Conservation (phyloP, 2,113 vertebrate species). For the Otis tarda region DNA sequence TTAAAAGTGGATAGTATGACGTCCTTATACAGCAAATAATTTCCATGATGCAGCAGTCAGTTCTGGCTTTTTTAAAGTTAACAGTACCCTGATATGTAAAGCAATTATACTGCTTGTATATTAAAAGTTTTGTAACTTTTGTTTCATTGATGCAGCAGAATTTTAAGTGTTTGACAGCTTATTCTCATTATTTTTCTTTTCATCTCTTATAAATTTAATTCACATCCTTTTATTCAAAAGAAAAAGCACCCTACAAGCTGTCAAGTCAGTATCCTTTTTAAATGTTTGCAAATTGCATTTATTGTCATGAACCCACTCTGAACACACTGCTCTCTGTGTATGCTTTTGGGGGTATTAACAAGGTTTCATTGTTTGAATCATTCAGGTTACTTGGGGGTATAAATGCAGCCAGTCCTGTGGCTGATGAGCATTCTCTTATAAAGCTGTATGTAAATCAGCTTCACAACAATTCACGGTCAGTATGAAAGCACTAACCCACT, state of each 20-base stretch:
- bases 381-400: constrained; percentile 77
- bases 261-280: constrained; percentile 19
- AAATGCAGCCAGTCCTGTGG: constrained; percentile 72
- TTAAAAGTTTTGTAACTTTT: not conserved
- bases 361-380: constrained; percentile 73
- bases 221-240: not conserved
- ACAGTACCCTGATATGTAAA: not conserved
- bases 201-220: not conserved
- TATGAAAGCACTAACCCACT: constrained; percentile 71
- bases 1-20: constrained; percentile 30
- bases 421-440: constrained; percentile 80
- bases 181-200: not conserved
- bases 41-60: not conserved
- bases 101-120: not conserved
- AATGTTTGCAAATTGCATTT: constrained; percentile 9
- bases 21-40: constrained; percentile 20
- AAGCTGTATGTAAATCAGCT: constrained; percentile 81
- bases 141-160: not conserved
- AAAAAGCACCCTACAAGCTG: not conserved
- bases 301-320: constrained; percentile 11
- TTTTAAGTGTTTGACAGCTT: not conserved
- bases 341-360: constrained; percentile 59
- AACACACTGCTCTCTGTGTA: constrained; percentile 49
- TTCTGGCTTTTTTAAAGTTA: constrained; percentile 32
- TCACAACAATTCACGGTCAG: constrained; percentile 75